phyloP scores from a whole-genome alignment of 2,797 vertebrate genomes.

The Typhlichthys subterraneus region DNA sequence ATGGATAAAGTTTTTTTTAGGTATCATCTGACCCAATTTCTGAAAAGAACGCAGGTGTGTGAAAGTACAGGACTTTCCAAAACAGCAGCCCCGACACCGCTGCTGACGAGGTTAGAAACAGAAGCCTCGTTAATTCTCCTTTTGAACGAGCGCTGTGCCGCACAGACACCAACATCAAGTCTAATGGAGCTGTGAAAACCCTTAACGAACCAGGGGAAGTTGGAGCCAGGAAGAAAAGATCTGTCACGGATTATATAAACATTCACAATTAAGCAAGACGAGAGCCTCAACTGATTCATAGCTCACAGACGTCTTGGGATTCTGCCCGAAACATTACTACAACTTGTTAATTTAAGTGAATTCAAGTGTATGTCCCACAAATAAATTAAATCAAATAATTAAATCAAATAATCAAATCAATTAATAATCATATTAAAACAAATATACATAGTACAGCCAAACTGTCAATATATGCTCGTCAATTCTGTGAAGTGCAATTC shows the following conservation, averaged over 20 bases:
- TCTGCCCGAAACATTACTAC: too few relatives aligned
- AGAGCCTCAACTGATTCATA: not conserved
- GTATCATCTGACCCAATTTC: conserved; percentile 21
- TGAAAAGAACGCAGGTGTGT: conserved; percentile 18
- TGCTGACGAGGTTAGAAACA: conserved; percentile 6
- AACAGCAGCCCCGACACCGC: not conserved
- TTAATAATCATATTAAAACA: too few relatives aligned
- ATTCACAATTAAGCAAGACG: too few relatives aligned
- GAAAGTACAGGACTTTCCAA: not conserved
- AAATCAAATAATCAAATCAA: too few relatives aligned
- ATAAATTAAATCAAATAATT: too few relatives aligned
- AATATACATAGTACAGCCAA: too few relatives aligned
- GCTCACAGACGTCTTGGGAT: too few relatives aligned
- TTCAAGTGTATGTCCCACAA: too few relatives aligned
- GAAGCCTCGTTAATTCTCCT: conserved; percentile 5
- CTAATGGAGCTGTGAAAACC: not conserved
- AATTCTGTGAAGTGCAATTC: too few relatives aligned
- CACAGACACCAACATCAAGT: not conserved
- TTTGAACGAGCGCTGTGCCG: conserved; percentile 1
- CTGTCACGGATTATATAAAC: conserved; percentile 7
- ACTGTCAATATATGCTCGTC: too few relatives aligned
- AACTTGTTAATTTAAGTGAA: too few relatives aligned
- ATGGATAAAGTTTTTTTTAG: not conserved
- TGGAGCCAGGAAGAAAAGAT: not conserved
- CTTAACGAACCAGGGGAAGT: not conserved